Percentiles rank a stretch among this genome's conserved stretches.
Conservation (phyloP, 2,888 invertebrate genomes). For the Drosophila setosimentum region DNA sequence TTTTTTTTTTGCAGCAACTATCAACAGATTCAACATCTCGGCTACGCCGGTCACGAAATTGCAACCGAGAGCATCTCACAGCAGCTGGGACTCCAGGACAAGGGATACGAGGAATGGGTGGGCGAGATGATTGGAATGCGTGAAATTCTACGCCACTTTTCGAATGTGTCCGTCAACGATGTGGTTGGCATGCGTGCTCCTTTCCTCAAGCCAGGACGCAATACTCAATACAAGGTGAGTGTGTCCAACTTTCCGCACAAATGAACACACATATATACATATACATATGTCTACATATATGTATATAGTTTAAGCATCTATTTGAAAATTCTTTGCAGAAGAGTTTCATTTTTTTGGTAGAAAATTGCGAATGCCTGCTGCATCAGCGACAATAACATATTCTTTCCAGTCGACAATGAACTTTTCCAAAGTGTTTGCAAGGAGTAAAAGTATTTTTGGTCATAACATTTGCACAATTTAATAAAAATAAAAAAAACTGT, state of each 20-base stretch:
- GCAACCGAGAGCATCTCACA: slow-evolving; percentile 88
- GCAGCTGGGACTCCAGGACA: slow-evolving; percentile 94
- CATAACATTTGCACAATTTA: not conserved
- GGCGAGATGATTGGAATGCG: slow-evolving; percentile 98
- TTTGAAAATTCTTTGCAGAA: not conserved
- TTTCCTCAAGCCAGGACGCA: slow-evolving; percentile 95
- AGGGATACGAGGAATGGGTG: slow-evolving; percentile 96
- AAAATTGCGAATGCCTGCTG: not conserved
- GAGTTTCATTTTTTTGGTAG: not conserved
- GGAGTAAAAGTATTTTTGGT: not conserved
- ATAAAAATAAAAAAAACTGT: not conserved
- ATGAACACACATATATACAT: slow-evolving; percentile 2
- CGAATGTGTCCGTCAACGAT: slow-evolving; percentile 92
- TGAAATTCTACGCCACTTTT: slow-evolving; percentile 92
- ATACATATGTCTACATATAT: not conserved
- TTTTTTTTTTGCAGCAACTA: slow-evolving; percentile 91
- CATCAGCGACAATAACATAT: not conserved
- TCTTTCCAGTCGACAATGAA: not conserved
- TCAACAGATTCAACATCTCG: slow-evolving; percentile 95
- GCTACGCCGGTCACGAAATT: slow-evolving; percentile 95
- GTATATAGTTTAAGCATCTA: not conserved
- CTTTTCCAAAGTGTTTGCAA: not conserved
- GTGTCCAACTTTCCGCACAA: not conserved
- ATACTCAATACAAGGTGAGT: slow-evolving; percentile 94
- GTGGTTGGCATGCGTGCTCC: slow-evolving; percentile 95